Percentiles rank a stretch among this genome's conserved stretches.
Evolutionary conservation across 2,888 invertebrate species (phyloP).

Genomic region (Imbricaverruca yamaguchii): DNA sequence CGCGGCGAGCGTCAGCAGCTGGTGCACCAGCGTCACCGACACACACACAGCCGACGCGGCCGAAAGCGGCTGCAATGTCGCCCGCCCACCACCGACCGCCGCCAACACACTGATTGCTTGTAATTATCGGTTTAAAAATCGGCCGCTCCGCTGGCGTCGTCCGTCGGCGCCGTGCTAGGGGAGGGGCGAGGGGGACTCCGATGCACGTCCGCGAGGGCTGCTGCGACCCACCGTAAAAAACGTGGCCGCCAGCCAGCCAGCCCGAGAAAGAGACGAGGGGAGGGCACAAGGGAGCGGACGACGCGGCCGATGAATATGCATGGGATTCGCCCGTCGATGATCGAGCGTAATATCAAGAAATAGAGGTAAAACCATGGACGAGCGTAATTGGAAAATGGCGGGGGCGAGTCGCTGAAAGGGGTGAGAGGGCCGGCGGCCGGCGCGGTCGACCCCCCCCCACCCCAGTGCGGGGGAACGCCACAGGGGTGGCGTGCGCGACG

Average conservation of each 20-base stretch:
- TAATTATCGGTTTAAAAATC: constrained; percentile 23
- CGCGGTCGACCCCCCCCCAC: background rate
- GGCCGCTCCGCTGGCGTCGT: background rate
- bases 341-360: constrained; percentile 13
- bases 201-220: too few relatives aligned
- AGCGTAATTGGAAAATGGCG: background rate
- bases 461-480: background rate
- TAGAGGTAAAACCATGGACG: constrained; percentile 15
- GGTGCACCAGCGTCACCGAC: too few relatives aligned
- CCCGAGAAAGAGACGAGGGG: background rate
- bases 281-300: background rate
- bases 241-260: background rate
- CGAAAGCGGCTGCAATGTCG: background rate
- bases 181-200: background rate
- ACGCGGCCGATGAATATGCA: constrained; percentile 18
- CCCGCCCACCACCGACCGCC: background rate
- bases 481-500: background rate
- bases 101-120: constrained; percentile 15
- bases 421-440: background rate
- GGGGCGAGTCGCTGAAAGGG: background rate
- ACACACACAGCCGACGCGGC: background rate
- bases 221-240: too few relatives aligned
- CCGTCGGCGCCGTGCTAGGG: background rate
- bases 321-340: constrained; percentile 7
- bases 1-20: too few relatives aligned